phyloP scores from a whole-genome alignment of 1,140 invertebrate genomes.

The Coptotermes formosanus region DNA sequence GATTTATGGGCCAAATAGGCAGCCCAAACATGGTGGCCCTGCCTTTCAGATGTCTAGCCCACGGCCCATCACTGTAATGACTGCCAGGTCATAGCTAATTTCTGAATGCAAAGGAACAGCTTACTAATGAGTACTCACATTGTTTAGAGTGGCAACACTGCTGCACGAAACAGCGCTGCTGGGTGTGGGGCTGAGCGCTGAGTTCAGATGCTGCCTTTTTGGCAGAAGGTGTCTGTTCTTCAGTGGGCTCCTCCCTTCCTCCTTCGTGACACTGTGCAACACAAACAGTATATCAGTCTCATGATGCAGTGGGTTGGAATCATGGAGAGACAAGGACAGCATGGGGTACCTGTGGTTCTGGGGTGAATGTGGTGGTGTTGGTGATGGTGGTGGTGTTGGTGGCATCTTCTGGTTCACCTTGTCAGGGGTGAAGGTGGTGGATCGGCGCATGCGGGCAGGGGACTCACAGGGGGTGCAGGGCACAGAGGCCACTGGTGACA shows the following conservation, averaged over 20 bases:
- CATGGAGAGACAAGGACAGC: background rate
- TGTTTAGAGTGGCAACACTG: slow-evolving; percentile 54
- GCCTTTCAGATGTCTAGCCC: too few species aligned
- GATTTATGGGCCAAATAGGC: too few species aligned
- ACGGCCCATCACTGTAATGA: too few species aligned
- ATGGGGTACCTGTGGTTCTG: background rate
- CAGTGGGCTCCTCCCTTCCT: background rate
- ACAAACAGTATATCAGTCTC: background rate
- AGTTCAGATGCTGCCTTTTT: background rate
- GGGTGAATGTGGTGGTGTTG: background rate
- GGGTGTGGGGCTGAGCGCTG: slow-evolving; percentile 43
- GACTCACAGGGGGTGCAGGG: background rate
- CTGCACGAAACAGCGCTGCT: slow-evolving; percentile 40
- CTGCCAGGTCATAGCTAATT: too few species aligned
- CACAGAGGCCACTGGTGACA: background rate
- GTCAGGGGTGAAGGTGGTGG: slow-evolving; percentile 43
- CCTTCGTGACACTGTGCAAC: background rate
- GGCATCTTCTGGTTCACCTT: slow-evolving; percentile 41
- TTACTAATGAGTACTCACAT: slow-evolving; percentile 48
- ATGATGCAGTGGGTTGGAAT: background rate
- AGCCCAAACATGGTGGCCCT: too few species aligned
- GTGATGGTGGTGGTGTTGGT: background rate
- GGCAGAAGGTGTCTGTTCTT: background rate
- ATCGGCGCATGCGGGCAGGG: slow-evolving; percentile 28
- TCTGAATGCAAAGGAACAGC: too few species aligned